Percentiles rank a stretch among this genome's conserved stretches.
phyloP scores from a whole-genome alignment of 2,888 invertebrate genomes.

The Ephialtes manifestator region DNA sequence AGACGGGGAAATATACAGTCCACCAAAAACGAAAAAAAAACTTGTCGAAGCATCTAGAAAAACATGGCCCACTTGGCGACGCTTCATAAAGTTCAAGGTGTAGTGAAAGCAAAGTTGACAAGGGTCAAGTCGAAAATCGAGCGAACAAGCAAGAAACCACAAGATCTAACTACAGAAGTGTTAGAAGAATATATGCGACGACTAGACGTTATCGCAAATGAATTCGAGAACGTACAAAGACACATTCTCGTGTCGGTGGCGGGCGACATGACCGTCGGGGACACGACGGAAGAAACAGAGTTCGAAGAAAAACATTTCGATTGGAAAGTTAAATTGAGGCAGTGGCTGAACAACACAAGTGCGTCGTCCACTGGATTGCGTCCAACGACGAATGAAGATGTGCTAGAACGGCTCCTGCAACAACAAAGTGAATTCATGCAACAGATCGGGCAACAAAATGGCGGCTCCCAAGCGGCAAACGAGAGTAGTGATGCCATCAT shows the following conservation, averaged over 20 bases:
- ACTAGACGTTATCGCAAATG: conserved; percentile 15
- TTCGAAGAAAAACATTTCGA: conserved; percentile 37
- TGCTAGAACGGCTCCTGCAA: conserved; percentile 26
- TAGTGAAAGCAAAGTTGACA: neutral
- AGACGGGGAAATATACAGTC: too few species aligned
- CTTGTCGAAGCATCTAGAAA: too few species aligned
- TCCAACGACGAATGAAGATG: conserved; percentile 6
- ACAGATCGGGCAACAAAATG: conserved; percentile 15
- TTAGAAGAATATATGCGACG: conserved; percentile 18
- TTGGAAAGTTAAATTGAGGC: conserved; percentile 22
- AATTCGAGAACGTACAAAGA: conserved; percentile 32
- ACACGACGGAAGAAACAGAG: conserved; percentile 7
- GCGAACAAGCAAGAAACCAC: neutral
- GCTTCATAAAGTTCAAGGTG: too few species aligned
- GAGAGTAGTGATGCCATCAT: conserved; percentile 29
- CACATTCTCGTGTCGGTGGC: too few species aligned
- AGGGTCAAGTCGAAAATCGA: neutral
- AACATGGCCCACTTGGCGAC: too few species aligned
- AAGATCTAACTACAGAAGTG: neutral
- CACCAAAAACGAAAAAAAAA: too few species aligned
- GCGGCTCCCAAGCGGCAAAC: conserved; percentile 21
- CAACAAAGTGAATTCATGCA: conserved; percentile 42
- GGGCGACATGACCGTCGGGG: conserved; percentile 3
- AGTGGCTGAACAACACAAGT: conserved; percentile 5
- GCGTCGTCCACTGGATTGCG: neutral